A percentile compares a stretch with the other conserved stretches of the same genome.
Conservation (phyloP, 2,113 vertebrate species). For the Donacobius atricapilla region DNA sequence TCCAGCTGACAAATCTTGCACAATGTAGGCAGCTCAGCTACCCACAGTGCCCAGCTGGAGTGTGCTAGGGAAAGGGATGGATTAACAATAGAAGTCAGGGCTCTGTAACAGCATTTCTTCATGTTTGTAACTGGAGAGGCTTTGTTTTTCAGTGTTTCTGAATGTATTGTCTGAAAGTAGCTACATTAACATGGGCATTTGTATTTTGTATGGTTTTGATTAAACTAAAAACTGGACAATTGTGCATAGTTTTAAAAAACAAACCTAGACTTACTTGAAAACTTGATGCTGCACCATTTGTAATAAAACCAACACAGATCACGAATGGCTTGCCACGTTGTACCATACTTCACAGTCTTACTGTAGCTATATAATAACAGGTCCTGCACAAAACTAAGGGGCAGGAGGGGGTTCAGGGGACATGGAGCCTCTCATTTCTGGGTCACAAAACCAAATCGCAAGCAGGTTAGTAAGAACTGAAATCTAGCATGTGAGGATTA, state of each 20-base stretch:
- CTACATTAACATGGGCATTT: conserved; percentile 77
- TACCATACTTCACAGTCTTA: conserved; percentile 64
- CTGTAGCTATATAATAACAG: conserved; percentile 52
- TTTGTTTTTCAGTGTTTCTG: conserved; percentile 72
- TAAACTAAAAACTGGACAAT: conserved; percentile 75
- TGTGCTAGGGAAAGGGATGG: conserved; percentile 30
- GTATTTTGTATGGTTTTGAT: conserved; percentile 74
- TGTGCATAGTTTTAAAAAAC: conserved; percentile 72
- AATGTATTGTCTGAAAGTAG: conserved; percentile 77
- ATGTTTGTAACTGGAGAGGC: conserved; percentile 75
- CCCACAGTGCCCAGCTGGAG: not conserved
- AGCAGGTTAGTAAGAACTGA: conserved; percentile 16
- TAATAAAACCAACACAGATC: conserved; percentile 77
- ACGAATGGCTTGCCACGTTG: conserved; percentile 75
- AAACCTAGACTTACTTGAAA: conserved; percentile 81
- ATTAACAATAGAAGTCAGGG: conserved; percentile 50
- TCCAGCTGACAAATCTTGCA: conserved; percentile 94
- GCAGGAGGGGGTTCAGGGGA: not conserved
- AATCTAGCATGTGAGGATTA: conserved; percentile 27
- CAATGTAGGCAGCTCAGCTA: conserved; percentile 81
- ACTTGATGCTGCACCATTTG: conserved; percentile 77
- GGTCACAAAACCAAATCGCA: conserved; percentile 36
- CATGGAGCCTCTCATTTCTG: not conserved
- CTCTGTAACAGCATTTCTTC: conserved; percentile 52
- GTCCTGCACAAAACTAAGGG: conserved; percentile 52